Evolutionary conservation across 2,113 vertebrate genomes (phyloP).

Genomic region (Damaliscus lunatus): DNA sequence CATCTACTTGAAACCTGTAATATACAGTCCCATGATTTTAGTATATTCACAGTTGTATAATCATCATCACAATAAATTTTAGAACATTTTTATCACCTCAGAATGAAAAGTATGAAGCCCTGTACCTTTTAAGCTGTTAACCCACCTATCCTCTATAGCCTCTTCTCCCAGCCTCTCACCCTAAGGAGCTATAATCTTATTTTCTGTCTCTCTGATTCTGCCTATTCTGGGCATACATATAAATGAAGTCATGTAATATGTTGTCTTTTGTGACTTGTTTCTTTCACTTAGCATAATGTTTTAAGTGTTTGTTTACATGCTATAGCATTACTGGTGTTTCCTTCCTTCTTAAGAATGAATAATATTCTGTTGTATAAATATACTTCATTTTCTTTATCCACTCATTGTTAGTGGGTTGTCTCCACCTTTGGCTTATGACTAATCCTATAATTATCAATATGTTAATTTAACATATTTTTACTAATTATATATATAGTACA

Average conservation of each 20-base stretch:
- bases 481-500: not conserved
- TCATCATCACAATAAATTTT: not conserved
- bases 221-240: not conserved
- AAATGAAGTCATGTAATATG: not conserved
- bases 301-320: not conserved
- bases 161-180: not conserved
- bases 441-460: not conserved
- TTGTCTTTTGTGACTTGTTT: not conserved
- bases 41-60: not conserved
- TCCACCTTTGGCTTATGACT: not conserved
- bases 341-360: not conserved
- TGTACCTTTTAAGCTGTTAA: not conserved
- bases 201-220: not conserved
- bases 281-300: not conserved
- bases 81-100: not conserved
- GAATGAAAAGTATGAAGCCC: not conserved
- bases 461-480: not conserved
- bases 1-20: not conserved
- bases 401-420: not conserved
- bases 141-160: not conserved
- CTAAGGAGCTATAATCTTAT: not conserved
- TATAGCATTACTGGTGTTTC: not conserved
- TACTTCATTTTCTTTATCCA: not conserved
- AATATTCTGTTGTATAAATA: not conserved
- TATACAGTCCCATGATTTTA: not conserved